These are phyloP conservation scores for Metallyticus violacea DNA, from an alignment of 2,888 invertebrate genomes.

Conservation along the genomic window DNA sequence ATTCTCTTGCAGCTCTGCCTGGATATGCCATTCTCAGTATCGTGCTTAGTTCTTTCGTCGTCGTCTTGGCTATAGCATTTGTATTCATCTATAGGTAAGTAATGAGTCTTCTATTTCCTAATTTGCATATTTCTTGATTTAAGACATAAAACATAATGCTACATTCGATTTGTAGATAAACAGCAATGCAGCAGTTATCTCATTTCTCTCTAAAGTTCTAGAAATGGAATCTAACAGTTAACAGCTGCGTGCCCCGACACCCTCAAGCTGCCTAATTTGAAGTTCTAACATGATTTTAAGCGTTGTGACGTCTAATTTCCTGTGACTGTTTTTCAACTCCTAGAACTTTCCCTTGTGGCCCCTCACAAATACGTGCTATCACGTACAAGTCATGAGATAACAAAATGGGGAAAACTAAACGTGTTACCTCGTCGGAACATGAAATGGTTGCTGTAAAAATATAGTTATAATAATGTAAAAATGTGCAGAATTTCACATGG, in stretches of 20 bases:
- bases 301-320: not conserved
- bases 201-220: too few relatives aligned
- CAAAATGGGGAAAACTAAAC: not conserved
- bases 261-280: not conserved
- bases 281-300: not conserved
- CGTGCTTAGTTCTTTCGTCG: conserved; percentile 73
- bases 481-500: too few relatives aligned
- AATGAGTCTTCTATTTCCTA: not conserved
- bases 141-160: not conserved
- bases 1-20: conserved; percentile 66
- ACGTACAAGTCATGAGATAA: not conserved
- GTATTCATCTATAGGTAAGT: conserved; percentile 77
- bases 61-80: conserved; percentile 64
- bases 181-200: too few relatives aligned
- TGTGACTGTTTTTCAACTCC: not conserved
- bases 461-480: not conserved
- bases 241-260: not conserved
- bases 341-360: not conserved
- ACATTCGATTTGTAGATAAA: too few relatives aligned
- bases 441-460: not conserved
- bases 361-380: not conserved
- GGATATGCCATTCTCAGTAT: conserved; percentile 84
- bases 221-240: not conserved
- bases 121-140: too few relatives aligned
- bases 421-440: not conserved